Evolutionary conservation across 2,888 invertebrate genomes (phyloP), one percentile per base, ranked within the genome.

Genomic region (Epistrophella euchroma): DNA sequence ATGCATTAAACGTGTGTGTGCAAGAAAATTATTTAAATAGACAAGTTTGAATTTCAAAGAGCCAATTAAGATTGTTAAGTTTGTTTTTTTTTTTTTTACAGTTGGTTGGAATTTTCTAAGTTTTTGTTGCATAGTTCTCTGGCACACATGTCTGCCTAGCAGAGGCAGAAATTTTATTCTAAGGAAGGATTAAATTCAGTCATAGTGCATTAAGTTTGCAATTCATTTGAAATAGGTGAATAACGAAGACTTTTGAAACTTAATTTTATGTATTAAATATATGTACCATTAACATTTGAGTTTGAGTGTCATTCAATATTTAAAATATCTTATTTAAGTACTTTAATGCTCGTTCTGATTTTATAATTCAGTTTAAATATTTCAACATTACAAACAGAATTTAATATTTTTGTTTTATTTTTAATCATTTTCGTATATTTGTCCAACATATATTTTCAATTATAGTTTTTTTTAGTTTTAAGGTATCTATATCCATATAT

Each of bases 21-120:
- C 25, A 58, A 28, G 72, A 25, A 32, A 45, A 35, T 50, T 73
- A 73, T 73, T 60, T 50, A 60, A 62, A 73, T 62, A 32, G 73
- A 55, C 47, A 73, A 50, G 73, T 73, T 37, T 50, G 13, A 71
- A 6, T 25, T 71, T 56, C 19, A 55, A 45, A 73, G 73, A 73
- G 50, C 60, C 73, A 73, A 50, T 73, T 73, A 73, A 60, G 50
- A 28, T 66, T 17, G 37, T 73, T n/a, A 73, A 73, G 22, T 50
- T n/a, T n/a, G n/a, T n/a, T n/a, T n/a, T n/a, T n/a, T n/a, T n/a
- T n/a, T 64, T 45, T 2, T 28, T 43, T 64, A 28, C 45, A 64
- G 64, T 43, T 64, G 25, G 28, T 28, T 62, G 40, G 40, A 64
- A 25, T 60, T 62, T 62, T 43, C 10, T n/a, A 19, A 64, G 64